These are phyloP conservation scores for Brachylomia viminalis DNA, from an alignment of 2,888 invertebrate genomes.

Conservation along the genomic window DNA sequence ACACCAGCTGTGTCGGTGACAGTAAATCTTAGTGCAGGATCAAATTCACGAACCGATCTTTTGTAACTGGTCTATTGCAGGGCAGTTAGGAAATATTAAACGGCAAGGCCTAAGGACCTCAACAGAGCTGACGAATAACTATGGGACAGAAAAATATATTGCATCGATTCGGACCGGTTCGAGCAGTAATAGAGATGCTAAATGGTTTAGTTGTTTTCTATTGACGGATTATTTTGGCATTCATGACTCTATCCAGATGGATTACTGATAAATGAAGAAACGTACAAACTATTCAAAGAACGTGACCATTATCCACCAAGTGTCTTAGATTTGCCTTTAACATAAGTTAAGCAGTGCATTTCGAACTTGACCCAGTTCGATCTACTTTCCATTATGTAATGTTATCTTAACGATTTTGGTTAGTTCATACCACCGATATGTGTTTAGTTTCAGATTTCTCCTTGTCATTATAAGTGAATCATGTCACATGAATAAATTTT, in stretches of 20 bases:
- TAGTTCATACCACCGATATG: neutral
- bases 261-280: neutral
- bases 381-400: slow-evolving; percentile 30
- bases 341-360: slow-evolving; percentile 17
- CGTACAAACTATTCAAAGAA: neutral
- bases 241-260: neutral
- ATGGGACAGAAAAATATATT: neutral
- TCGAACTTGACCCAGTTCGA: slow-evolving; percentile 47
- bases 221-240: neutral
- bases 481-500: neutral
- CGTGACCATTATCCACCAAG: neutral
- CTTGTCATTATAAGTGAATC: slow-evolving; percentile 1
- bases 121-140: neutral
- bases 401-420: slow-evolving; percentile 20
- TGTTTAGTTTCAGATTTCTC: slow-evolving; percentile 23
- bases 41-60: neutral
- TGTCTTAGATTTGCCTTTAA: slow-evolving; percentile 2
- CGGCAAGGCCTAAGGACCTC: too few species aligned
- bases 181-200: too few species aligned
- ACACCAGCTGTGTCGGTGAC: neutral
- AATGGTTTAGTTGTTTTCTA: neutral
- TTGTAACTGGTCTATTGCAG: neutral
- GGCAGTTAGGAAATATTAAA: neutral
- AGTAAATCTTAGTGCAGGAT: neutral
- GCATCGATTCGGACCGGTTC: neutral